Evolutionary conservation across 37 sponge, comb jelly and placozoan genomes (phyloP).

Genomic region (Bolinopsis microptera): DNA sequence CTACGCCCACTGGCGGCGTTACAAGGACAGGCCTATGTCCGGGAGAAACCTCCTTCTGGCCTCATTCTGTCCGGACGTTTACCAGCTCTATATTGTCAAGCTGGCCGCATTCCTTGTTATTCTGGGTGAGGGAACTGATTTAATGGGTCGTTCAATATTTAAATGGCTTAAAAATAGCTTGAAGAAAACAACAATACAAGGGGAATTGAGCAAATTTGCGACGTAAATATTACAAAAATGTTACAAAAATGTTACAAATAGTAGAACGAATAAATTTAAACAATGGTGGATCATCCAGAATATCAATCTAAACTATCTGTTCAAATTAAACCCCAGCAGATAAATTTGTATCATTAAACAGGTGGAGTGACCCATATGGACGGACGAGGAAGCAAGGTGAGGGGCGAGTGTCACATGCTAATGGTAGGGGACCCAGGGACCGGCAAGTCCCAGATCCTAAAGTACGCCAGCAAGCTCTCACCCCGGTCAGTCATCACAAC

Average conservation of each 20-base stretch:
- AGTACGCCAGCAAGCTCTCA: constrained; percentile 79
- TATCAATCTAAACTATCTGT: too few relatives aligned
- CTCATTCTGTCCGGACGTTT: constrained; percentile 90
- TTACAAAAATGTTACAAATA: too few relatives aligned
- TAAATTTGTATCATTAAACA: too few relatives aligned
- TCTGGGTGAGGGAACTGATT: constrained; percentile 83
- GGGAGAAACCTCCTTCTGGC: constrained; percentile 82
- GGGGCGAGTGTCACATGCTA: constrained; percentile 89
- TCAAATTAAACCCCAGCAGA: too few relatives aligned
- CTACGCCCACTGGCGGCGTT: constrained; percentile 47
- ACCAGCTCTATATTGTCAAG: constrained; percentile 85
- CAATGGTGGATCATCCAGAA: too few relatives aligned
- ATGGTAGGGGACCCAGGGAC: constrained; percentile 94
- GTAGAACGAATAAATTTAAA: too few relatives aligned
- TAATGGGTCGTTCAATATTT: too few relatives aligned
- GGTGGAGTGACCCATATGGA: constrained; percentile 70
- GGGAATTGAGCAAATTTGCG: too few relatives aligned
- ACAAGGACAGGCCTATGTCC: constrained; percentile 67
- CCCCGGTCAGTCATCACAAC: constrained; percentile 91
- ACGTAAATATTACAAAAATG: too few relatives aligned
- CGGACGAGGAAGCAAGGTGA: constrained; percentile 74
- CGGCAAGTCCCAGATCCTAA: constrained; percentile 90
- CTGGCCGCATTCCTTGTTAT: constrained; percentile 77
- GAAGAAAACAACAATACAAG: too few relatives aligned
- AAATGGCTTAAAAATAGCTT: too few relatives aligned